Evolutionary conservation across 2,797 vertebrate species (phyloP).

Genomic region (Rhinophrynus dorsalis): DNA sequence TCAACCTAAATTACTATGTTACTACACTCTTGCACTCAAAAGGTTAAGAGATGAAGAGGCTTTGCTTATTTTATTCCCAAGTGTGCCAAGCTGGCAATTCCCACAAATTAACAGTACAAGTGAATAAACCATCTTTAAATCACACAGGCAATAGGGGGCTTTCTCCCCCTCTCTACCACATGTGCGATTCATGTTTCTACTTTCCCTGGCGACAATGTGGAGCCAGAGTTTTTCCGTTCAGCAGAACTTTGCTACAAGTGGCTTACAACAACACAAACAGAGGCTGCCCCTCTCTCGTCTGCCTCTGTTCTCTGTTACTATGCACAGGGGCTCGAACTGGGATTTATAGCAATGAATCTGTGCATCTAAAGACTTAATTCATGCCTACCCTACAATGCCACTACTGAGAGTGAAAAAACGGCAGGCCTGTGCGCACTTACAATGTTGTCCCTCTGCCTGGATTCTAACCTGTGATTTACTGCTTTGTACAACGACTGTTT

Average conservation of each 20-base stretch:
- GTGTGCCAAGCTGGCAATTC: constrained; percentile 10
- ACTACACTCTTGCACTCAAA: too few species aligned
- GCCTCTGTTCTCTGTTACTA: constrained; percentile 53
- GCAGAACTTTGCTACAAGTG: constrained; percentile 61
- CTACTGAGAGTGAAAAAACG: constrained; percentile 58
- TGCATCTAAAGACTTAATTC: constrained; percentile 60
- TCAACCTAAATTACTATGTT: too few species aligned
- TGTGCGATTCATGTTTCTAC: constrained; percentile 65
- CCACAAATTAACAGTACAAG: neutral
- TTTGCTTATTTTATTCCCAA: neutral
- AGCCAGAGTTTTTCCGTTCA: constrained; percentile 68
- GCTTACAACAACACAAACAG: constrained; percentile 70
- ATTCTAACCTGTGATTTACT: neutral
- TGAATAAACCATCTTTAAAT: constrained; percentile 19
- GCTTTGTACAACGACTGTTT: constrained; percentile 19
- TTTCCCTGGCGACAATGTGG: constrained; percentile 70
- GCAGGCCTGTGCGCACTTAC: constrained; percentile 61
- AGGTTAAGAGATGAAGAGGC: neutral
- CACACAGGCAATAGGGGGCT: constrained; percentile 40
- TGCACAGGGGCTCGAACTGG: constrained; percentile 53
- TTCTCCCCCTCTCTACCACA: too few species aligned
- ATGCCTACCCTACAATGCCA: constrained; percentile 61
- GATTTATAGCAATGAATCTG: constrained; percentile 59
- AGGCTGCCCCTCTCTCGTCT: constrained; percentile 46
- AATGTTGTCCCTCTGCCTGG: constrained; percentile 50